phyloP scores from a whole-genome alignment of 2,797 vertebrate genomes.

The Smutsia gigantea region DNA sequence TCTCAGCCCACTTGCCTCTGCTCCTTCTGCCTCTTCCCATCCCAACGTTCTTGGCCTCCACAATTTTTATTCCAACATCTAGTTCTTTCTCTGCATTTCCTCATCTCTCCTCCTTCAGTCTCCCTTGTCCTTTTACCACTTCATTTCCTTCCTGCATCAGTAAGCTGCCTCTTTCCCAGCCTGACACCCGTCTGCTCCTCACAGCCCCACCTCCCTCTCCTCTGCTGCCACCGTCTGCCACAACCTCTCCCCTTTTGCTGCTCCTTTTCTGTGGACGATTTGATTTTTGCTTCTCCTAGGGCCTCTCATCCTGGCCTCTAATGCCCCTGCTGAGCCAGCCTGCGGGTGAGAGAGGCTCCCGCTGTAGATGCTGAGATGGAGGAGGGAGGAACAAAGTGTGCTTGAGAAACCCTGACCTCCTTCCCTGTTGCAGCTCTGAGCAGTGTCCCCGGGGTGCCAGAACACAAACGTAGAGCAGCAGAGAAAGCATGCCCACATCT shows the following conservation, averaged over 20 bases:
- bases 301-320: not conserved
- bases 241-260: not conserved
- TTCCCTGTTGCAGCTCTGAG: not conserved
- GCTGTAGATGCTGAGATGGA: not conserved
- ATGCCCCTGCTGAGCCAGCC: not conserved
- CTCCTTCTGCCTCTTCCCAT: not conserved
- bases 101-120: not conserved
- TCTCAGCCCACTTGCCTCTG: not conserved
- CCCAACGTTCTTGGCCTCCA: not conserved
- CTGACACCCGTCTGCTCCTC: not conserved
- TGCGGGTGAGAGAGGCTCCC: not conserved
- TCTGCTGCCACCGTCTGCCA: not conserved
- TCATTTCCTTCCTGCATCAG: constrained; percentile 23
- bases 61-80: not conserved
- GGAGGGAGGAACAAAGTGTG: not conserved
- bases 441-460: not conserved
- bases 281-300: not conserved
- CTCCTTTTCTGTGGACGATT: not conserved
- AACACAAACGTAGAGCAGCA: not conserved
- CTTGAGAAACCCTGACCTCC: not conserved
- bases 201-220: not conserved
- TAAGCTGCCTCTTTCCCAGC: not conserved
- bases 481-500: not conserved
- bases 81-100: not conserved
- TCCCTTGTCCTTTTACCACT: not conserved